Base-by-base conservation (phyloP, 2,888 invertebrate genomes). In the Lacanobia wlatinum region DNA sequence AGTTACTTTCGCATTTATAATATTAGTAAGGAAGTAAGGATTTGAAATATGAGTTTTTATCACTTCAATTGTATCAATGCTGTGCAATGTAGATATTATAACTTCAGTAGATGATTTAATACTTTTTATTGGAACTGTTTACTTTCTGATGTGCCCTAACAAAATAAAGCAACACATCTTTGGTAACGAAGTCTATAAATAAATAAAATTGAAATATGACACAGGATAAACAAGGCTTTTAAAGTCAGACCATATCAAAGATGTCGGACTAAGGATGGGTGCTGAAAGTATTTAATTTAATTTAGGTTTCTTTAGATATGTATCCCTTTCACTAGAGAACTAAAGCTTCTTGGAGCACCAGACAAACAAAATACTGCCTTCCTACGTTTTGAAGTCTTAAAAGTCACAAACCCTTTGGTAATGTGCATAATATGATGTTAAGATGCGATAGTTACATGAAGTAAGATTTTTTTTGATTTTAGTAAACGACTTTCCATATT, bases 171-270 rank as follows among this genome's bases (percentile, higher is more conserved):
- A 46, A 62, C n/a, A 61, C 34, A 61, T 38, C 18, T 21, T 38
- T 34, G 28, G 55, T 60, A 12, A 23, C 10, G 46, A 80, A 28
- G 56, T 50, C 16, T 56, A 38, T 23, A 63, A 66, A 43, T 62
- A 61, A 65, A 70, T 76, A 70, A 55, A 34, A 79, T n/a, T 66
- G 34, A 61, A 58, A 50, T 28, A 64, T 10, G 43, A 43, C 46
- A 56, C 10, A 0, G 48, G 28, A 59, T 34, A 48, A 61, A 68
- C 46, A 63, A 55, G 2, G 62, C 62, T 66, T 70, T 63, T 50
- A 56, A 63, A 52, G 34, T 64, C 16, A 34, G 65, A 53, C 61
- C 18, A 59, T 23, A 43, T 58, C 28, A 46, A 28, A 79, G 68
- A 55, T 40, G 62, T 68, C 53, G 69, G 16, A 38, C 5, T 1